phyloP scores from a whole-genome alignment of 2,888 invertebrate genomes.

The Stramonita haemastoma region DNA sequence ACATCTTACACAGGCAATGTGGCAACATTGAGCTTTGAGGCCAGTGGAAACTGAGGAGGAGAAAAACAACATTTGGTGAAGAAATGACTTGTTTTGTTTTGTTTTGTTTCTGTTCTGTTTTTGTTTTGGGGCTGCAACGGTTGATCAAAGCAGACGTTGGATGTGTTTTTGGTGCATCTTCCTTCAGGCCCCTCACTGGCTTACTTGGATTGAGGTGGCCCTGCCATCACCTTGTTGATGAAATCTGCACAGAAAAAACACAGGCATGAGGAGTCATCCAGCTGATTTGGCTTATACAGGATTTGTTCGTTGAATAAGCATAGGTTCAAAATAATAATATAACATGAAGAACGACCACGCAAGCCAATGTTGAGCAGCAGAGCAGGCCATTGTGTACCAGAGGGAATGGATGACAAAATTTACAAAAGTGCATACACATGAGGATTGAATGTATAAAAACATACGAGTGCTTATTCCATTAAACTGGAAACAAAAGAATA shows the following conservation, averaged over 20 bases:
- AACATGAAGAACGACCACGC: no score
- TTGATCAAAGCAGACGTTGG: not conserved
- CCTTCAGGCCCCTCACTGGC: not conserved
- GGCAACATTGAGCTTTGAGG: not conserved
- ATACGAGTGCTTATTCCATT: no score
- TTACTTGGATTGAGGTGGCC: conserved; percentile 51
- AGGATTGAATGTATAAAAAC: no score
- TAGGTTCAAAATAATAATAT: no score
- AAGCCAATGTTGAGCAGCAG: no score
- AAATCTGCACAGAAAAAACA: conserved; percentile 84
- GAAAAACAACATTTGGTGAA: not conserved
- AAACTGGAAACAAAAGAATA: no score
- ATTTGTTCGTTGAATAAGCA: no score
- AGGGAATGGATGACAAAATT: no score
- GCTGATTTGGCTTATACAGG: no score
- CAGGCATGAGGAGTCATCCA: not conserved
- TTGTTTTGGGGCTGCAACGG: no score
- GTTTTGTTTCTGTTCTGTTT: not conserved
- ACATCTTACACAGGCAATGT: not conserved
- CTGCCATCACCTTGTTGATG: conserved; percentile 91
- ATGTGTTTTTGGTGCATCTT: not conserved
- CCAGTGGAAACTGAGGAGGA: not conserved
- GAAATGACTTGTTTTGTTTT: not conserved
- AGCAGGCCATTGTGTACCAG: no score
- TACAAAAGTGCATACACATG: no score